A percentile compares a stretch with the other conserved stretches of the same genome.
phyloP scores from a whole-genome alignment of 2,888 invertebrate genomes.

The Dermolepida albohirtum region DNA sequence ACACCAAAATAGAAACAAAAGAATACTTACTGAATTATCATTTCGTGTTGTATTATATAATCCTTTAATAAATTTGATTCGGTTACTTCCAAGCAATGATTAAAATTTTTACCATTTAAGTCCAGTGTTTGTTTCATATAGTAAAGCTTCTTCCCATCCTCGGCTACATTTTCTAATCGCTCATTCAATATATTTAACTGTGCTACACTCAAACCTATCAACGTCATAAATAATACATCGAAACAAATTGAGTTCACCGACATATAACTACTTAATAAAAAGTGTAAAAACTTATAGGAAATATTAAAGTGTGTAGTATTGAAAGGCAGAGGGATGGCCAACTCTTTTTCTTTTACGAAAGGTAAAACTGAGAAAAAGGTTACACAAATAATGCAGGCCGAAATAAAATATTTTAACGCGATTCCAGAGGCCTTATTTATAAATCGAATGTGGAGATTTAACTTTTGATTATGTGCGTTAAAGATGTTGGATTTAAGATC shows the following conservation, averaged over 20 bases:
- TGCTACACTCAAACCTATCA: conserved; percentile 4
- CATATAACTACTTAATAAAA: not conserved
- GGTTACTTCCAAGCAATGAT: not conserved
- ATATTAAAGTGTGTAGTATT: not conserved
- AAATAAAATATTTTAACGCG: conserved; percentile 1
- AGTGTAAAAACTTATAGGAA: conserved; percentile 1
- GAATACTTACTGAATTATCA: conserved; percentile 2
- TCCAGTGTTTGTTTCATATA: no score
- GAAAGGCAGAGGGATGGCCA: not conserved
- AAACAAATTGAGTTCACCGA: not conserved
- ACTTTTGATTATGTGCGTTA: not conserved
- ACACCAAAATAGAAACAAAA: no score
- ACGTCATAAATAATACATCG: not conserved
- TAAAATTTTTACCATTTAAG: not conserved
- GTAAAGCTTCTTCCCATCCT: not conserved
- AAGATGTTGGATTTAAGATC: conserved; percentile 1
- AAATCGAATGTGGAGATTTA: conserved; percentile 1
- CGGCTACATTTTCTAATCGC: not conserved
- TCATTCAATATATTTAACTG: conserved; percentile 11
- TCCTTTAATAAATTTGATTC: not conserved
- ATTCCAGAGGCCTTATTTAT: not conserved
- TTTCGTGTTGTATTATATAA: not conserved
- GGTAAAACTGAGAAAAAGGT: conserved; percentile 6
- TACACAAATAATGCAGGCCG: not conserved
- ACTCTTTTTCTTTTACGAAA: not conserved